phyloP scores from a whole-genome alignment of 2,888 invertebrate genomes.

The Tinea trinotella region DNA sequence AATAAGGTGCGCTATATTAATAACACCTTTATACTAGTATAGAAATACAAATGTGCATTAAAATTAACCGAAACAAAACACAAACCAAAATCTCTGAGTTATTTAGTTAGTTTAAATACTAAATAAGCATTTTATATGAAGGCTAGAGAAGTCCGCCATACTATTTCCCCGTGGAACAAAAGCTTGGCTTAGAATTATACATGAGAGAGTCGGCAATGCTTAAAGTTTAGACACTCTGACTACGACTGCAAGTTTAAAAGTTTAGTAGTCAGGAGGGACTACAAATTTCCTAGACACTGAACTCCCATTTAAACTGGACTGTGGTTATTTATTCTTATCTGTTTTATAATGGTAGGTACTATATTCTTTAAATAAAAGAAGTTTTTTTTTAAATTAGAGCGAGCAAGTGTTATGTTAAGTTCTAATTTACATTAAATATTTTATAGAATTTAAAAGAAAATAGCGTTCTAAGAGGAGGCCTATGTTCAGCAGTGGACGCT shows the following conservation, averaged over 20 bases:
- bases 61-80: background rate
- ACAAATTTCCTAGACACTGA: background rate
- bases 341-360: no score
- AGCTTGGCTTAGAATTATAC: constrained; percentile 69
- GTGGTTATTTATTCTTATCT: no score
- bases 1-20: no score
- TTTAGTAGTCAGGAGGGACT: constrained; percentile 32
- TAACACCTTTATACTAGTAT: no score
- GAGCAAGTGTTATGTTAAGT: no score
- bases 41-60: background rate
- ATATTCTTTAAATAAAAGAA: no score
- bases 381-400: no score
- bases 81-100: constrained; percentile 5
- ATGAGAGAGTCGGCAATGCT: constrained; percentile 51
- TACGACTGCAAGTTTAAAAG: constrained; percentile 67
- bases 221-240: constrained; percentile 64
- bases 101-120: constrained; percentile 10
- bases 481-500: no score
- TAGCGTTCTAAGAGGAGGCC: no score
- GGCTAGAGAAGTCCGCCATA: constrained; percentile 27
- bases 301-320: no score
- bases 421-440: no score
- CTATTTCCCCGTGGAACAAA: constrained; percentile 68
- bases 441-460: no score
- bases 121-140: constrained; percentile 17